Evolutionary conservation across 2,888 invertebrate species (phyloP), one percentile per base, ranked within the genome.

Genomic region (Tigriopus californicus): DNA sequence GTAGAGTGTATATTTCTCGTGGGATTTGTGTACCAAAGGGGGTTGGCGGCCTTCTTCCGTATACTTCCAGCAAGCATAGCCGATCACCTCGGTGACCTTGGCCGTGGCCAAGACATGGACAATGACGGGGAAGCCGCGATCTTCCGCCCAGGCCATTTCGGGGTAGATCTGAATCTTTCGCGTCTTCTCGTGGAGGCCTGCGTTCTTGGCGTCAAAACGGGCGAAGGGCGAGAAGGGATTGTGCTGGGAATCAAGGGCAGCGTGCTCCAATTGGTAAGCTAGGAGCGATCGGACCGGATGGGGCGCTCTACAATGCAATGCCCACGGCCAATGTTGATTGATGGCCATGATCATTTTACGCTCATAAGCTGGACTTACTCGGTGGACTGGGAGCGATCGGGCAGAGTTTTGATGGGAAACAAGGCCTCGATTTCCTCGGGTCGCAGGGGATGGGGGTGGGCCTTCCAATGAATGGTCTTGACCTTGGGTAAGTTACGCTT

Each of bases 151-250:
- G 5, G 55, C 20, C 15, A 41, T 41, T 8, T 33, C 33, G 33
- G 33, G 33, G 15, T 20, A 5, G 15, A 41, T 22, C 10, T n/a
- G 25, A 1, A 44, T 22, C 33, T 42, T 55, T 12, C 20, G 24
- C 8, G 55, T 41, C 41, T 55, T 41, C 11, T 5, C 25, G 15
- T 18, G 11, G 15, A 59, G 41, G 20, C 61, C 51, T 44, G 61
- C 15, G 1, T 79, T 33, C 89, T 82, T 84, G 62, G 92, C 92
- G 75, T 94, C 92, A 71, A 85, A 94, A 72, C 84, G 85, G 2
- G 89, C 85, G 75, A 83, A 95, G 67, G 86, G 85, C 62, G 84
- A 77, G 72, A 85, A 95, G 57, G 89, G 88, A 71, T 91, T 88
- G 67, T 82, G 80, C 1, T 85, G 84, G 62, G 83, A 33, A 33